phyloP scores from a whole-genome alignment of 2,888 invertebrate genomes.

The Panzeria rudis region DNA sequence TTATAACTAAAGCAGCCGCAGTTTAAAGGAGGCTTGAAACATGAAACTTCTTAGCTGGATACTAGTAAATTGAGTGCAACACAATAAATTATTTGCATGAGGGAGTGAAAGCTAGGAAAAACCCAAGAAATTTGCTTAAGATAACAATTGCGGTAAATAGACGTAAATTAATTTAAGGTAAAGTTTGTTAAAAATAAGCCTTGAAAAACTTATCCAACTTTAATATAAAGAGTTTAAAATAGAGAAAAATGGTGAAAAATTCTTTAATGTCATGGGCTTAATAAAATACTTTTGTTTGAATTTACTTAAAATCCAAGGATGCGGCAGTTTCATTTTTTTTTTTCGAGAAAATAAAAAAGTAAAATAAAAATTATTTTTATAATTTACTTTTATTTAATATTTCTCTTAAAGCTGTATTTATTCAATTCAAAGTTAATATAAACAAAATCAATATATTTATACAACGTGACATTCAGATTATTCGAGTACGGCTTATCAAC shows the following conservation, averaged over 20 bases:
- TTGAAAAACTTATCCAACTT: neutral
- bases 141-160: conserved; percentile 67
- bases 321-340: neutral
- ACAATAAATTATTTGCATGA: conserved; percentile 64
- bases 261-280: neutral
- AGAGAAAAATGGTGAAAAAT: neutral
- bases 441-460: neutral
- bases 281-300: neutral
- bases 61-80: conserved; percentile 66
- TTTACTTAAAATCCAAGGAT: neutral
- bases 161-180: conserved; percentile 68
- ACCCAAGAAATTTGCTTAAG: conserved; percentile 47
- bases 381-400: neutral
- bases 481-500: too few species aligned
- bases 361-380: neutral
- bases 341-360: neutral
- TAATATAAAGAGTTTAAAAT: neutral
- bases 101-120: neutral
- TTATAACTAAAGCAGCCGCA: conserved; percentile 45
- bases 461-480: neutral
- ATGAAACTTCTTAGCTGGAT: conserved; percentile 35
- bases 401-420: neutral
- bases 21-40: conserved; percentile 37
- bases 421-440: neutral
- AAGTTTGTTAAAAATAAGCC: conserved; percentile 35